Base-by-base conservation (phyloP, 2,888 invertebrate genomes). In the Anorthoa munda region DNA sequence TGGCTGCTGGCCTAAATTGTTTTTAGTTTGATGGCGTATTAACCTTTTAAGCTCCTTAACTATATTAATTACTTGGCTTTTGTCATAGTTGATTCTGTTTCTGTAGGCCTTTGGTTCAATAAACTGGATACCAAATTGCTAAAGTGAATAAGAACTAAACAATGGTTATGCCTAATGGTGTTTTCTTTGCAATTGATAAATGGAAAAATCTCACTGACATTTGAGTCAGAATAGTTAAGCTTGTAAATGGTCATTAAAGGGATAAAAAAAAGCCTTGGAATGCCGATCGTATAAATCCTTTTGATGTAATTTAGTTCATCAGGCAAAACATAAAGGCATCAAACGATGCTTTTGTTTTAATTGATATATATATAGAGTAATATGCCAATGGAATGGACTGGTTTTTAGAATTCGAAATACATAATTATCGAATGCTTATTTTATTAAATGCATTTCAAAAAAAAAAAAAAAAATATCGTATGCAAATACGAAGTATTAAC, bases 401-500 rank as follows among this genome's bases (percentile, higher is more conserved):
- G 1, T 50, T 45, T 15, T 23, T 31, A n/a, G 39, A 39, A n/a
- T 58, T 67, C 45, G 0, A 21, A 58, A 66, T 45, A 21, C 50
- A 58, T 45, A 17, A 48, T 48, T 18, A 17, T 66, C 2, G 7
- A n/a, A 46, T 21, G 31, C 46, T 46, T 31, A 21, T 51, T 66
- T 53, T 23, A 15, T 45, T 0, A 45, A 77, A 59, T 51, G 7
- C 18, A 45, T 51, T 51, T 53, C n/a, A n/a, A n/a, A n/a, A n/a
- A n/a, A n/a, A n/a, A n/a, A n/a, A n/a, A n/a, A n/a, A n/a, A n/a
- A n/a, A n/a, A n/a, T 63, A 72, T 50, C 23, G 17, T 61, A 65
- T 72, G 58, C 51, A 77, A 79, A 72, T 73, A 15, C 13, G 21
- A 65, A 82, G 61, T 51, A 59, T n/a, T 82, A 66, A 78, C 73